Evolutionary conservation across 2,888 invertebrate species (phyloP).

Genomic region (Phasia obesa): DNA sequence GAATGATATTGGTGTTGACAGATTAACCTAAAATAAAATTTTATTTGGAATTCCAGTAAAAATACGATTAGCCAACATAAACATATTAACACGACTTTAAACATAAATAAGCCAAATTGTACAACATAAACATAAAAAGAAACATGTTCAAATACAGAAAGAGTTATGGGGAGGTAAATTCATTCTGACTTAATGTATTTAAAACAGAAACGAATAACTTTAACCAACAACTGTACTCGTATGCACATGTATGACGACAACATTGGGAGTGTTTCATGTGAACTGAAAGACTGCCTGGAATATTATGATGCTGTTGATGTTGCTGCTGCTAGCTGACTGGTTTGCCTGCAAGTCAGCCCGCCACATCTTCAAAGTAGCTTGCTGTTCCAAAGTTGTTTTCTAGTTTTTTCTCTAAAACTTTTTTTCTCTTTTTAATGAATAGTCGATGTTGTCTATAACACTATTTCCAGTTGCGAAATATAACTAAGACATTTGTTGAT

Average conservation of each 20-base stretch:
- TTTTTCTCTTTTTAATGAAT: slow-evolving; percentile 23
- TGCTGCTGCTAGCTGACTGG: slow-evolving; percentile 48
- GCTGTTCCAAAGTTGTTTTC: slow-evolving; percentile 67
- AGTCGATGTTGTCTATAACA: slow-evolving; percentile 44
- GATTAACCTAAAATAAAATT: no score
- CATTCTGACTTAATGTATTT: background rate
- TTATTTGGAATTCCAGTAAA: no score
- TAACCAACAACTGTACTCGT: slow-evolving; percentile 2
- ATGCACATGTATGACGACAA: slow-evolving; percentile 15
- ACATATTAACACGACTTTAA: background rate
- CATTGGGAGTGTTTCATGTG: slow-evolving; percentile 30
- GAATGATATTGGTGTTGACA: no score
- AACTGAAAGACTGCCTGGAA: slow-evolving; percentile 44
- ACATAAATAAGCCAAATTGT: background rate
- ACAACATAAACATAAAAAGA: background rate
- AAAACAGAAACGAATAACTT: slow-evolving; percentile 9
- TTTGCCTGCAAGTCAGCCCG: slow-evolving; percentile 49
- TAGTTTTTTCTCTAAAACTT: slow-evolving; percentile 46
- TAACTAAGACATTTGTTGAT: no score
- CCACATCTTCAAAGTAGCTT: slow-evolving; percentile 45
- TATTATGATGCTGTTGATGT: slow-evolving; percentile 55
- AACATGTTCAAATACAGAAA: background rate
- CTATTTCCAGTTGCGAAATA: slow-evolving; percentile 22
- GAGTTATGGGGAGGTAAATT: background rate
- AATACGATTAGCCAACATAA: no score